Percentiles rank a stretch among this genome's conserved stretches.
These are phyloP conservation scores for Monochamus alternatus DNA, from an alignment of 2,888 invertebrate genomes.

Conservation along the genomic window DNA sequence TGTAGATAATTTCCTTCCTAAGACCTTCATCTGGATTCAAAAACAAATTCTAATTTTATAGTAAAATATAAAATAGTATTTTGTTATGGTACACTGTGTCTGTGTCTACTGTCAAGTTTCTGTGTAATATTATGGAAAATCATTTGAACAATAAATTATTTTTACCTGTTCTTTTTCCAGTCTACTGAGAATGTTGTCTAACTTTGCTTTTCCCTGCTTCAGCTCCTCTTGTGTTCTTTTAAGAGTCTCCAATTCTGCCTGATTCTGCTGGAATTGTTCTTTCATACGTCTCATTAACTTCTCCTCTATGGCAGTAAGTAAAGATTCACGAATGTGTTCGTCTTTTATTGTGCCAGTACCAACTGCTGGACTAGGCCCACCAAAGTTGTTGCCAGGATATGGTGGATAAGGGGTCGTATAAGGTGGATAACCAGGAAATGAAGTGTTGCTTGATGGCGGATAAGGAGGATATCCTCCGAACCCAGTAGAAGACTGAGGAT, in stretches of 20 bases:
- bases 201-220: slow-evolving; percentile 85
- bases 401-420: slow-evolving; percentile 56
- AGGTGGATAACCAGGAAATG: slow-evolving; percentile 48
- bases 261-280: slow-evolving; percentile 92
- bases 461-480: slow-evolving; percentile 54
- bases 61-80: no score
- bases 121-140: no score
- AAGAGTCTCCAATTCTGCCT: slow-evolving; percentile 93
- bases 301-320: slow-evolving; percentile 96
- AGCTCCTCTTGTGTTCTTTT: slow-evolving; percentile 90
- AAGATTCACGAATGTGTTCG: slow-evolving; percentile 94
- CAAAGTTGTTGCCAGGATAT: slow-evolving; percentile 51
- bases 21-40: no score
- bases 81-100: no score
- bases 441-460: slow-evolving; percentile 46
- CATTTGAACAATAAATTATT: neutral
- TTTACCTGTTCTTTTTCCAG: slow-evolving; percentile 82
- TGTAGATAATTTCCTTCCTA: no score
- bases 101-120: no score
- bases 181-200: slow-evolving; percentile 85
- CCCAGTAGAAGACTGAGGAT: slow-evolving; percentile 43
- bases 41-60: no score
- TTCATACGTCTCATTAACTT: slow-evolving; percentile 89
- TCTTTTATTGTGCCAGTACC: slow-evolving; percentile 91
- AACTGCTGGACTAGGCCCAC: slow-evolving; percentile 67